A percentile compares a stretch with the other conserved stretches of the same genome.
Conservation (phyloP, 30 jellyfish, hydroid and myxozoan genomes). For the Mastigias papua region DNA sequence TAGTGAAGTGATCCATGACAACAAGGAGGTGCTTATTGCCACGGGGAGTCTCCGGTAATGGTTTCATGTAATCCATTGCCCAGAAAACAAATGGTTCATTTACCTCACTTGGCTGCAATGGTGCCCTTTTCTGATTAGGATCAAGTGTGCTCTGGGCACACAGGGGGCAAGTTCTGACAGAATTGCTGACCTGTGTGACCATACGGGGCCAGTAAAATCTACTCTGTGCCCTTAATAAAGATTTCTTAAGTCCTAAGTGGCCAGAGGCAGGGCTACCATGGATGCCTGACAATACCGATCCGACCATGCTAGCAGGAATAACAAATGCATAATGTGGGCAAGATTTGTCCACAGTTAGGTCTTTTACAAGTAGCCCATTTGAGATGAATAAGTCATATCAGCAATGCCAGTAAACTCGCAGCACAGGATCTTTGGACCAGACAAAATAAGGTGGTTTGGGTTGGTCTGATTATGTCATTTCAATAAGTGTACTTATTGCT, state of each 20-base stretch:
- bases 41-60: neutral
- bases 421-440: slow-evolving; percentile 6
- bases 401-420: slow-evolving; percentile 15
- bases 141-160: neutral
- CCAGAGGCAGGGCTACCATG: slow-evolving; percentile 21
- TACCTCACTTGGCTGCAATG: neutral
- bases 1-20: neutral
- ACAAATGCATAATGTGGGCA: slow-evolving; percentile 10
- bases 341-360: neutral
- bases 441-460: slow-evolving; percentile 21
- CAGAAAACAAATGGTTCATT: neutral
- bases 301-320: slow-evolving; percentile 10
- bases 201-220: slow-evolving; percentile 17
- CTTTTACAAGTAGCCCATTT: slow-evolving; percentile 11
- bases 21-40: neutral
- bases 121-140: neutral
- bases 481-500: neutral
- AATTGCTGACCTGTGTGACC: neutral
- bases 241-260: neutral
- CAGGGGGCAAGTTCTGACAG: neutral
- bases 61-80: neutral
- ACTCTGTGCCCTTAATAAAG: neutral
- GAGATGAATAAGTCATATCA: slow-evolving; percentile 1
- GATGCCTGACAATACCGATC: slow-evolving; percentile 13
- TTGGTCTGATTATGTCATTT: neutral